Conservation (phyloP, 2,113 vertebrate species). For the Peromyscus leucopus region DNA sequence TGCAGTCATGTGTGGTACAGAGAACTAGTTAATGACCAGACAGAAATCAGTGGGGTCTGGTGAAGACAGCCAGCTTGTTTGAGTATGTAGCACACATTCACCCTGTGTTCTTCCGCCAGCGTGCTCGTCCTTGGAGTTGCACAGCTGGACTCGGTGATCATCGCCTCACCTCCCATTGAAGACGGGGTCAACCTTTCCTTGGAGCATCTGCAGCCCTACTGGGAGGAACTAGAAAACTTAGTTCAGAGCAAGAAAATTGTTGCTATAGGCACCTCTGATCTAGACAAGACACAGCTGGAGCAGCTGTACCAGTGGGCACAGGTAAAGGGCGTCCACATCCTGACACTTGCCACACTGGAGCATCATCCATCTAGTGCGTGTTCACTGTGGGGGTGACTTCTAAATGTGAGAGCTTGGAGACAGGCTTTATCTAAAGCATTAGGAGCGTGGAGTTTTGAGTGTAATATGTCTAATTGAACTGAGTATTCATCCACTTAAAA, state of each 20-base stretch:
- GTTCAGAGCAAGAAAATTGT: constrained; percentile 93
- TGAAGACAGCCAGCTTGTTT: background rate
- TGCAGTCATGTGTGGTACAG: background rate
- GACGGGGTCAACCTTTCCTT: constrained; percentile 91
- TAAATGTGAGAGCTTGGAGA: constrained; percentile 38
- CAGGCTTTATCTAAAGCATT: constrained; percentile 8
- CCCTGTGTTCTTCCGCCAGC: constrained; percentile 85
- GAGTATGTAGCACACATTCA: background rate
- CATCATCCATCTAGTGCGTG: background rate
- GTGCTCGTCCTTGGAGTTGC: constrained; percentile 93
- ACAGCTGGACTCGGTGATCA: constrained; percentile 97
- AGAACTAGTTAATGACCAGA: background rate
- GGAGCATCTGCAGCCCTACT: constrained; percentile 95
- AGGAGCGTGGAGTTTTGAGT: background rate
- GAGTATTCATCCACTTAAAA: constrained; percentile 52
- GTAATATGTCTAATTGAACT: constrained; percentile 6
- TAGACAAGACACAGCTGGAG: constrained; percentile 96
- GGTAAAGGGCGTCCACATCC: constrained; percentile 85
- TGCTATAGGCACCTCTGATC: constrained; percentile 97
- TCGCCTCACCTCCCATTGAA: constrained; percentile 91
- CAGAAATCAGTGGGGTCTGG: constrained; percentile 17
- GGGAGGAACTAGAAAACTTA: constrained; percentile 95
- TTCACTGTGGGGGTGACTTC: background rate
- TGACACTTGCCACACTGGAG: background rate
- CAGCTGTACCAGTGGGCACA: constrained; percentile 97